These are phyloP conservation scores for Noctua janthina DNA, from an alignment of 2,888 invertebrate species.

Conservation along the genomic window DNA sequence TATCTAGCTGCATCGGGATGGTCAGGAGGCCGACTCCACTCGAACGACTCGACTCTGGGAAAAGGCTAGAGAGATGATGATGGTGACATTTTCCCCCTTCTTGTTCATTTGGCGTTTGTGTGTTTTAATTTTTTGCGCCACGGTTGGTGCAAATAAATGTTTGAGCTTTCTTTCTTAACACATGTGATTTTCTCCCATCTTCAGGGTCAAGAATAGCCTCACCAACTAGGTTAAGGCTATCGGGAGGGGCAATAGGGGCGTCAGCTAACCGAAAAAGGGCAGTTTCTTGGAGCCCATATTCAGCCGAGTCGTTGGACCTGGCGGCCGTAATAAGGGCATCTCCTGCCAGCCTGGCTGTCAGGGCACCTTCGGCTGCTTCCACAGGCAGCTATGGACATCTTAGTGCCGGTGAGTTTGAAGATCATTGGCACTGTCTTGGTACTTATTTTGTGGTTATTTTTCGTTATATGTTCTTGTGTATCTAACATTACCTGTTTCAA, in stretches of 20 bases:
- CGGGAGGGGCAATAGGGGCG: constrained; percentile 86
- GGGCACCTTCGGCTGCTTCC: constrained; percentile 94
- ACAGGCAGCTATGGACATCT: constrained; percentile 99
- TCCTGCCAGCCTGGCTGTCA: constrained; percentile 97
- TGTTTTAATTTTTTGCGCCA: not conserved
- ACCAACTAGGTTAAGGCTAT: constrained; percentile 85
- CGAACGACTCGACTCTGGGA: not conserved
- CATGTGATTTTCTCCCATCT: constrained; percentile 43
- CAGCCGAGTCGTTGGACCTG: constrained; percentile 97
- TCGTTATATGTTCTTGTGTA: constrained; percentile 19
- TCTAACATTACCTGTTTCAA: constrained; percentile 6
- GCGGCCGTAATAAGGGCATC: constrained; percentile 99
- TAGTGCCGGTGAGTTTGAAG: constrained; percentile 93
- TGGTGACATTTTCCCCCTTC: not conserved
- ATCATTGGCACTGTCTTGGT: constrained; percentile 60
- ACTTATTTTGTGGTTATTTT: constrained; percentile 50
- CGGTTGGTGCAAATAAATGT: not conserved
- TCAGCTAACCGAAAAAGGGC: constrained; percentile 96
- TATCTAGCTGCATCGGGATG: not conserved
- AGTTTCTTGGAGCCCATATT: constrained; percentile 98
- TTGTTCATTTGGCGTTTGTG: not conserved
- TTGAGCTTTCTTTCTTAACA: not conserved
- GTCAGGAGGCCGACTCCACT: not conserved
- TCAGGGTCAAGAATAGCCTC: constrained; percentile 89
- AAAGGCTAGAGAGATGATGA: not conserved